phyloP scores from a whole-genome alignment of 2,888 invertebrate genomes.

The Leptinotarsa haldemani region DNA sequence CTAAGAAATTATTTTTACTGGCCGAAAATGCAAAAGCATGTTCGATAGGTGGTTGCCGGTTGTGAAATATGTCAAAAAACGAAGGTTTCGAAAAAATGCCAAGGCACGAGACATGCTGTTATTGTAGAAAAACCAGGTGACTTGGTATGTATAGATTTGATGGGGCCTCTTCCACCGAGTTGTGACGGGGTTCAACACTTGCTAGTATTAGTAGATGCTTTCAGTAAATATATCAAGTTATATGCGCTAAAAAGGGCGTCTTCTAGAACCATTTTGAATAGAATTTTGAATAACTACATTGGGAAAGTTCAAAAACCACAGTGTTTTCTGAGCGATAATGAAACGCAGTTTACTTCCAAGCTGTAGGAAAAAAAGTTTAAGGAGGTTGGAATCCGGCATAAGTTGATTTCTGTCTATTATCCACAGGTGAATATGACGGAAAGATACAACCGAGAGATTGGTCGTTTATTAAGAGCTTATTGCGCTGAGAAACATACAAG shows the following conservation, averaged over 20 bases:
- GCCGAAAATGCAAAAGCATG: too few relatives aligned
- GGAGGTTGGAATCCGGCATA: too few relatives aligned
- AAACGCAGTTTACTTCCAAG: too few relatives aligned
- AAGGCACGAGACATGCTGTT: too few relatives aligned
- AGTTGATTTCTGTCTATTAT: constrained; percentile 21
- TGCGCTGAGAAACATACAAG: background rate
- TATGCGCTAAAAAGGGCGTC: constrained; percentile 31
- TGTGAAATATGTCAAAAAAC: too few relatives aligned
- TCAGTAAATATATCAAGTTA: constrained; percentile 24
- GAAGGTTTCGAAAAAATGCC: too few relatives aligned
- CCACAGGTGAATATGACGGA: constrained; percentile 35
- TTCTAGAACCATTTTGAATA: constrained; percentile 27
- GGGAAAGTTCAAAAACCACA: constrained; percentile 36
- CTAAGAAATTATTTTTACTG: background rate
- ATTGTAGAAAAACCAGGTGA: constrained; percentile 15
- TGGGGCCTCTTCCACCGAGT: constrained; percentile 32
- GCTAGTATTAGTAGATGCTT: constrained; percentile 35
- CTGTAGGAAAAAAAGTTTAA: too few relatives aligned
- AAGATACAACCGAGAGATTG: constrained; percentile 32
- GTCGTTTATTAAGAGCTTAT: constrained; percentile 16
- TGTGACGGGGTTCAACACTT: constrained; percentile 32
- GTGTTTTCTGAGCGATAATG: constrained; percentile 27
- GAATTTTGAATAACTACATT: constrained; percentile 30
- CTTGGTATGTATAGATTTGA: constrained; percentile 31
- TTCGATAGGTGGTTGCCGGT: too few relatives aligned